Percentiles rank a stretch among this genome's conserved stretches.
Evolutionary conservation across 1,140 invertebrate genomes (phyloP).

Genomic region (Acromyrmex heyeri): DNA sequence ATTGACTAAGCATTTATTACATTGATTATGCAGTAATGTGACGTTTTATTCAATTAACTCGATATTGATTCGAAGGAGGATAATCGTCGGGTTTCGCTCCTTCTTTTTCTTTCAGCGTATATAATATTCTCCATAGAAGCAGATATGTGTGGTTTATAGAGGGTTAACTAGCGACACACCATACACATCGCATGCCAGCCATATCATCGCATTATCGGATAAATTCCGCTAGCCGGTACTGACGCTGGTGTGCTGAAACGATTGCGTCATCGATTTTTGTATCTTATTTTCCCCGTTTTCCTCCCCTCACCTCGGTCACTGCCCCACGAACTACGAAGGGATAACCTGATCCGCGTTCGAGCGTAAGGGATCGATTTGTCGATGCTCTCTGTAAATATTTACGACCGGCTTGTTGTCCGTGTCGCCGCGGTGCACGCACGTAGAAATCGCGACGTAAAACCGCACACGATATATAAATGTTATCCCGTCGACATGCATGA

Average conservation of each 20-base stretch:
- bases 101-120: constrained; percentile 12
- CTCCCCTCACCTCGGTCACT: constrained; percentile 66
- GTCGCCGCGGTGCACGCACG: neutral
- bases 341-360: constrained; percentile 57
- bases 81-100: neutral
- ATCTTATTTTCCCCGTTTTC: constrained; percentile 57
- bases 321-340: constrained; percentile 61
- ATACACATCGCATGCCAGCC: constrained; percentile 48
- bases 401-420: constrained; percentile 44
- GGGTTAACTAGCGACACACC: constrained; percentile 51
- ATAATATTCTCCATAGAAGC: constrained; percentile 20
- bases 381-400: constrained; percentile 73
- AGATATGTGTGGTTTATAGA: constrained; percentile 43
- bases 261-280: constrained; percentile 73
- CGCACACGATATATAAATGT: constrained; percentile 58
- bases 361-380: constrained; percentile 72
- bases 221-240: constrained; percentile 61
- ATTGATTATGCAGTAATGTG: constrained; percentile 1
- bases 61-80: neutral
- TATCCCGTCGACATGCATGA: constrained; percentile 46
- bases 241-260: constrained; percentile 56
- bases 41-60: neutral
- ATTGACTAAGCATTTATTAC: neutral
- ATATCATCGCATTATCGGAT: constrained; percentile 68
- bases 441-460: constrained; percentile 59